phyloP scores from a whole-genome alignment of 2,113 vertebrate genomes.

The Poeciliopsis occidentalis region DNA sequence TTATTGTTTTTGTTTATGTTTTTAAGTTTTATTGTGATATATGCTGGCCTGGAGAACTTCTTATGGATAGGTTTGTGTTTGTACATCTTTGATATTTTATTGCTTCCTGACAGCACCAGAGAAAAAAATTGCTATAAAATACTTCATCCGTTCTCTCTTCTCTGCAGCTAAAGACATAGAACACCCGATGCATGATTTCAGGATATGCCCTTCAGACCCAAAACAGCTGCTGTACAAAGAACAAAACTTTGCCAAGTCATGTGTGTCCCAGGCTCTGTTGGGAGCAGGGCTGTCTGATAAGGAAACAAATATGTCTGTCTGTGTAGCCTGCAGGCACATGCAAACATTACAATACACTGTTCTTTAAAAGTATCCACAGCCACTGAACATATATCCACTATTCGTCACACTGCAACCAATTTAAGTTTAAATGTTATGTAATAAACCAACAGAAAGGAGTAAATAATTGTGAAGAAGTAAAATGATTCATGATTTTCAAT shows the following conservation, averaged over 20 bases:
- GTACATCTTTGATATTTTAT: background rate
- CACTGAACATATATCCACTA: background rate
- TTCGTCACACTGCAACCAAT: background rate
- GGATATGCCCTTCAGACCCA: background rate
- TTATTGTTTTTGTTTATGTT: too few relatives aligned
- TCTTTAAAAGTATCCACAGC: background rate
- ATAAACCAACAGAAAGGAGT: too few relatives aligned
- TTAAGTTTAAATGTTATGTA: too few relatives aligned
- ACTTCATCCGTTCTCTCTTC: slow-evolving; percentile 2
- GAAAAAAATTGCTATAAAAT: background rate
- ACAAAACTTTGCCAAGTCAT: background rate
- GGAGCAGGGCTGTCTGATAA: slow-evolving; percentile 10
- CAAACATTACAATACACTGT: slow-evolving; percentile 1
- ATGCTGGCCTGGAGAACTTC: background rate
- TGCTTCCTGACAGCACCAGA: background rate
- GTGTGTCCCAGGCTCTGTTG: background rate
- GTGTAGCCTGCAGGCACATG: slow-evolving; percentile 30
- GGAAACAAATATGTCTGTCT: slow-evolving; percentile 20
- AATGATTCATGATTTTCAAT: too few relatives aligned
- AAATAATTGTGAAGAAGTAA: too few relatives aligned
- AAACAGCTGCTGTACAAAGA: background rate
- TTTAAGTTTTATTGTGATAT: too few relatives aligned
- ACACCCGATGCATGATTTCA: background rate
- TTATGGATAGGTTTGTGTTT: background rate
- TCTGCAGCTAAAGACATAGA: background rate